Conservation (phyloP, 2,113 vertebrate genomes). For the Calidris pygmaea region DNA sequence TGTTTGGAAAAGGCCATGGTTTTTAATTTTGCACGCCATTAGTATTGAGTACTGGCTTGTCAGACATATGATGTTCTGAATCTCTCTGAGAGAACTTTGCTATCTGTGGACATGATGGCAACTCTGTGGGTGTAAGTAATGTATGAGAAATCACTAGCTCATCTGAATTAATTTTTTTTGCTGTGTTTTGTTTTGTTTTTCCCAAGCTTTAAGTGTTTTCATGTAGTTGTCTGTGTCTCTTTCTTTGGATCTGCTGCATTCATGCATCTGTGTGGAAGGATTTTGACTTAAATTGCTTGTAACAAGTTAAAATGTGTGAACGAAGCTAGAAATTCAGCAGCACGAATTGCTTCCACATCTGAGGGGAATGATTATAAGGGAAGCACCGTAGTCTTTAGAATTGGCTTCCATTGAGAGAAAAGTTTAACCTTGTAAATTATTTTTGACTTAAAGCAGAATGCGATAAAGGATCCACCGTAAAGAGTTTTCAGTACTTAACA, state of each 20-base stretch:
- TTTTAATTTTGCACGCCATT: neutral
- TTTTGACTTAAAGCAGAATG: neutral
- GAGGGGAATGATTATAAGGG: neutral
- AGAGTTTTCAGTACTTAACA: neutral
- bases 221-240: neutral
- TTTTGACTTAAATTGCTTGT: neutral
- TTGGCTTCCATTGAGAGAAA: neutral
- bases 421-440: neutral
- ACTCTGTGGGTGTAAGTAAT: neutral
- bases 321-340: neutral
- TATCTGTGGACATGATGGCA: neutral
- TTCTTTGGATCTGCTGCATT: slow-evolving; percentile 60
- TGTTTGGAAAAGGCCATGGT: neutral
- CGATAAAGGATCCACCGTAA: neutral
- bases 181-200: neutral
- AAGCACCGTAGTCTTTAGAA: neutral
- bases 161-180: neutral
- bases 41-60: neutral
- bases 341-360: neutral
- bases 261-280: neutral
- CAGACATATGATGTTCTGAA: neutral
- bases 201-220: neutral
- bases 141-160: neutral
- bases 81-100: neutral
- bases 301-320: neutral